Evolutionary conservation across 2,888 invertebrate species (phyloP).

Genomic region (Ernsta delagoae): DNA sequence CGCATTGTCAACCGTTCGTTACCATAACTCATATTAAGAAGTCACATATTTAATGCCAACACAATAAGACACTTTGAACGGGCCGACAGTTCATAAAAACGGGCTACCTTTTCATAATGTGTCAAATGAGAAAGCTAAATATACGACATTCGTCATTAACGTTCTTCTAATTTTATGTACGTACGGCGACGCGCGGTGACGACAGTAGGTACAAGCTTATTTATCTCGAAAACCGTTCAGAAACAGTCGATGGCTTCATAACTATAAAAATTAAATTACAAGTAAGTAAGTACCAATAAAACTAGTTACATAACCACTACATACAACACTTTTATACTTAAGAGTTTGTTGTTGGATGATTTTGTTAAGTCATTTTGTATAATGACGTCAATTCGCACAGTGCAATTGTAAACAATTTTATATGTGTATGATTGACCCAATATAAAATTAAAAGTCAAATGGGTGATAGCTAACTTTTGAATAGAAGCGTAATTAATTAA

Average conservation of each 20-base stretch:
- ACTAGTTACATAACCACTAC: background rate
- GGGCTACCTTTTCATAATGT: conserved; percentile 69
- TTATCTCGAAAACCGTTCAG: conserved; percentile 10
- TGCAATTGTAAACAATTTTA: too few relatives aligned
- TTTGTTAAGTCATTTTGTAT: too few relatives aligned
- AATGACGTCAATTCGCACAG: too few relatives aligned
- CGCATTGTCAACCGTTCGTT: conserved; percentile 69
- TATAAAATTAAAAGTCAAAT: too few relatives aligned
- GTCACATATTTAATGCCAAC: conserved; percentile 66
- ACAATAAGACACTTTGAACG: conserved; percentile 59
- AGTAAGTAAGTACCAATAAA: background rate
- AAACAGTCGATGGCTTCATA: background rate
- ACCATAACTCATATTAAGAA: conserved; percentile 75
- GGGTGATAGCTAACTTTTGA: too few relatives aligned
- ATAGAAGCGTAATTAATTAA: too few relatives aligned
- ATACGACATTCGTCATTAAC: conserved; percentile 76
- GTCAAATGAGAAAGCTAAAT: conserved; percentile 70
- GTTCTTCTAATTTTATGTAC: conserved; percentile 68
- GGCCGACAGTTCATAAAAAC: conserved; percentile 63
- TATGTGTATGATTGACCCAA: too few relatives aligned
- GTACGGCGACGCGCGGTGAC: conserved; percentile 51
- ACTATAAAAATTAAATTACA: too few relatives aligned
- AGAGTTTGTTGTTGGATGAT: too few relatives aligned
- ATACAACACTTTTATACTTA: too few relatives aligned
- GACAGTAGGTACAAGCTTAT: background rate